These are phyloP conservation scores for Miniopterus natalensis DNA, from an alignment of 2,113 vertebrate genomes.

Conservation along the genomic window DNA sequence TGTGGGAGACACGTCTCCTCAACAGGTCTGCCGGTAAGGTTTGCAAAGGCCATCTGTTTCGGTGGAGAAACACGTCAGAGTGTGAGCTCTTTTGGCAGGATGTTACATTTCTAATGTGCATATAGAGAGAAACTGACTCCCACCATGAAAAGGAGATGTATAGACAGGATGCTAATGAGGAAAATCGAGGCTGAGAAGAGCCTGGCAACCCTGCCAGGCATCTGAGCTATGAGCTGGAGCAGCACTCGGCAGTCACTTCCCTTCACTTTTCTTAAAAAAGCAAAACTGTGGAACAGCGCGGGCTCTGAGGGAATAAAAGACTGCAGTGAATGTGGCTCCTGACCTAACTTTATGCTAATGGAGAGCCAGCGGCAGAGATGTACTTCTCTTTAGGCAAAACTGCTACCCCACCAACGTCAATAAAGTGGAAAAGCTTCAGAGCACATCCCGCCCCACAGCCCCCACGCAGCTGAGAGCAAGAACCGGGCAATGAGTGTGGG, in stretches of 20 bases:
- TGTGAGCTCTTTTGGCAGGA: background rate
- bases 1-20: background rate
- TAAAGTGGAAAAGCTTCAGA: background rate
- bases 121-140: constrained; percentile 57
- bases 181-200: constrained; percentile 70
- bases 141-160: constrained; percentile 38
- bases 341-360: constrained; percentile 87
- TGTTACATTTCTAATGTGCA: background rate
- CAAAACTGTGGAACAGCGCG: constrained; percentile 84
- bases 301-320: constrained; percentile 89
- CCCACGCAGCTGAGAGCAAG: background rate
- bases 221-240: constrained; percentile 79
- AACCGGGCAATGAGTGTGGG: background rate
- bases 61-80: constrained; percentile 7
- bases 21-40: background rate
- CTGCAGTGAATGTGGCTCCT: constrained; percentile 86
- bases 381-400: constrained; percentile 78
- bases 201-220: constrained; percentile 78
- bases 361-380: constrained; percentile 87
- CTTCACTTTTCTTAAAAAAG: constrained; percentile 88
- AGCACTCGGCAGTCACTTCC: constrained; percentile 80
- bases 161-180: constrained; percentile 59
- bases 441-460: background rate
- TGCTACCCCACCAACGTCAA: constrained; percentile 61
- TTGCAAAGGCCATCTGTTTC: background rate